phyloP scores from a whole-genome alignment of 1,140 invertebrate genomes.

The Ganaspis sp. region DNA sequence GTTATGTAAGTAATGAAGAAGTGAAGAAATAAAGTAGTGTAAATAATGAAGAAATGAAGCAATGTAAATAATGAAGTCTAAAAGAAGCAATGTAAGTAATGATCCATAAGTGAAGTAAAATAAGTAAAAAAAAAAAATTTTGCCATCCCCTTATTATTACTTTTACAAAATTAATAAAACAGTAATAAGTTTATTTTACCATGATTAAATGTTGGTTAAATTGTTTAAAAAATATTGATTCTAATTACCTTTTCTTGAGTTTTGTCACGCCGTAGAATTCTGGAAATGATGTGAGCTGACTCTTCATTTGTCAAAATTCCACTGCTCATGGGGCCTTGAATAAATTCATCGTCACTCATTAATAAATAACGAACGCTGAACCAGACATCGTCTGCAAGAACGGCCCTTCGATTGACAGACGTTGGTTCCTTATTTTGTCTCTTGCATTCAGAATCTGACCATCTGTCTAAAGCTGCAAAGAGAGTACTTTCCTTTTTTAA shows the following conservation, averaged over 20 bases:
- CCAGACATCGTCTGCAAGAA: constrained; percentile 79
- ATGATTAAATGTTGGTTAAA: no score
- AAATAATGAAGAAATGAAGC: no score
- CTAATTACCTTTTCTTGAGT: constrained; percentile 47
- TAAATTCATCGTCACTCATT: constrained; percentile 80
- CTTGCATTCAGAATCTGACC: constrained; percentile 82
- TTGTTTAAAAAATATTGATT: background rate
- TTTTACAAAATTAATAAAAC: no score
- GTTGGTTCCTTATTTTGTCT: constrained; percentile 80
- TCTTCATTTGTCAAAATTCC: constrained; percentile 67
- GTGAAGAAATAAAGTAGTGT: no score
- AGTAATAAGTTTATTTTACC: no score
- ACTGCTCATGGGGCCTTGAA: constrained; percentile 72
- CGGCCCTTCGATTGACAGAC: constrained; percentile 78
- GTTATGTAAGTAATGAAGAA: no score
- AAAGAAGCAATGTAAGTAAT: no score
- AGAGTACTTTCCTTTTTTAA: constrained; percentile 78
- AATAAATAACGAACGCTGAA: constrained; percentile 82
- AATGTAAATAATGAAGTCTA: no score
- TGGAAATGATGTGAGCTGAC: constrained; percentile 61
- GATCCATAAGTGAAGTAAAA: no score
- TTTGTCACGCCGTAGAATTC: constrained; percentile 61
- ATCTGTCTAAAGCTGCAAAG: constrained; percentile 80
- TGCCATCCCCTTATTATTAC: no score
- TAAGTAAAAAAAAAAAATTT: no score